A percentile compares a stretch with the other conserved stretches of the same genome.
Conservation (phyloP, 2,797 vertebrate genomes). For the Oceanodroma leucorhoa region DNA sequence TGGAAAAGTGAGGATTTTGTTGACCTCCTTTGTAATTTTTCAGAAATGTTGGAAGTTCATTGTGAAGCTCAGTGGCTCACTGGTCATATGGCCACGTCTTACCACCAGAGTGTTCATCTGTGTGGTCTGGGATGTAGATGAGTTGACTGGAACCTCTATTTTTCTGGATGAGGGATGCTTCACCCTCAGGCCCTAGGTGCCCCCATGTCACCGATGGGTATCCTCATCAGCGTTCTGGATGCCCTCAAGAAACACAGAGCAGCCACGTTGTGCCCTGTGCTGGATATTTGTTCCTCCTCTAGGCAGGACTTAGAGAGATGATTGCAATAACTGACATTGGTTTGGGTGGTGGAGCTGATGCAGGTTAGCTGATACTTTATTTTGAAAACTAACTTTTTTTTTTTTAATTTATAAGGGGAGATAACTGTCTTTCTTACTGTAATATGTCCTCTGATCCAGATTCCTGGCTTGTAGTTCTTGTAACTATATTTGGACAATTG, state of each 20-base stretch:
- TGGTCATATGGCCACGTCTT: accelerated
- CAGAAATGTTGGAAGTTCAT: neutral
- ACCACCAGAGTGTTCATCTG: neutral
- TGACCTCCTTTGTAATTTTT: neutral
- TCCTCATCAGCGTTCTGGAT: neutral
- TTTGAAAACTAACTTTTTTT: neutral
- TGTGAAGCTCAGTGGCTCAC: neutral
- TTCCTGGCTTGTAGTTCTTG: neutral
- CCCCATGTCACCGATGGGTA: accelerated
- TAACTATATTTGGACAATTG: neutral
- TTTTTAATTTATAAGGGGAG: neutral
- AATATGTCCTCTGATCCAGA: neutral
- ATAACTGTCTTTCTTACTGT: neutral
- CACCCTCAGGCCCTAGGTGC: neutral
- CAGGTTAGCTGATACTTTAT: neutral
- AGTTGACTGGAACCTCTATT: neutral
- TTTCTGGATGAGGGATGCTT: neutral
- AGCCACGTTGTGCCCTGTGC: neutral
- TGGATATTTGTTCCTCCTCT: neutral
- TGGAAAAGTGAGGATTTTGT: neutral
- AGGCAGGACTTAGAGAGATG: neutral
- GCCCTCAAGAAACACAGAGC: neutral
- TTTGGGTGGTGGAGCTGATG: neutral
- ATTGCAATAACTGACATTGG: neutral
- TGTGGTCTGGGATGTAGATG: neutral